Evolutionary conservation across 2,888 invertebrate genomes (phyloP).

Genomic region (Drosophila pseudotakahashii): DNA sequence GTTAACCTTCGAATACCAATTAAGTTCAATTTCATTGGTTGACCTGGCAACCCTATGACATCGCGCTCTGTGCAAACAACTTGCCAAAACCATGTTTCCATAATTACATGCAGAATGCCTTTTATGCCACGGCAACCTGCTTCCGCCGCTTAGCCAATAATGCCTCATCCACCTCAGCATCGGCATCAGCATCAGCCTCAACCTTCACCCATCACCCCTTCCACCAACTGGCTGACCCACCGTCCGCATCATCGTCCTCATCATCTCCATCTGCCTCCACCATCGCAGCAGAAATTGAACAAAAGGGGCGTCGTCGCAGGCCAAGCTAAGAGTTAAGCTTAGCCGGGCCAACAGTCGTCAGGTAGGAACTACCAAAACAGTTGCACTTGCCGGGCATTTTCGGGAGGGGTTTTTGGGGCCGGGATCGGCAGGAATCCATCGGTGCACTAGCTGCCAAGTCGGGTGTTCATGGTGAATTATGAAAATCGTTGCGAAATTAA

Average conservation of each 20-base stretch:
- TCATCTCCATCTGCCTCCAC: constrained; percentile 44
- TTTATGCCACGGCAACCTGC: constrained; percentile 45
- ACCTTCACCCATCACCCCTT: constrained; percentile 31
- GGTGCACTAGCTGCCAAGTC: constrained; percentile 32
- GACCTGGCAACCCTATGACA: constrained; percentile 51
- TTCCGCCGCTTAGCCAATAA: constrained; percentile 63
- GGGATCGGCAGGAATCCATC: constrained; percentile 33
- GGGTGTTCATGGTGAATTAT: constrained; percentile 82
- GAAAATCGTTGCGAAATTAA: constrained; percentile 83
- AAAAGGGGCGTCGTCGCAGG: constrained; percentile 66
- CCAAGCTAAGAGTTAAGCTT: constrained; percentile 27
- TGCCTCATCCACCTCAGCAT: constrained; percentile 24
- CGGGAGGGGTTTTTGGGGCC: neutral
- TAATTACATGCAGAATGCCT: constrained; percentile 81
- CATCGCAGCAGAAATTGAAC: constrained; percentile 64
- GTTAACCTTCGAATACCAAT: no score
- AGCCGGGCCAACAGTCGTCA: constrained; percentile 6
- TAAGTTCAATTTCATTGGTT: neutral
- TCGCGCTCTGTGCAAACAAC: constrained; percentile 45
- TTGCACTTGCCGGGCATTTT: constrained; percentile 55
- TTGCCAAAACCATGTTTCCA: constrained; percentile 80
- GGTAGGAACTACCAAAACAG: constrained; percentile 75
- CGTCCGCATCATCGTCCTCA: constrained; percentile 8
- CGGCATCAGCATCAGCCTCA: constrained; percentile 2
- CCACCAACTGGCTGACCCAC: constrained; percentile 22